A percentile compares a stretch with the other conserved stretches of the same genome.
Conservation (phyloP, 1,140 invertebrate species). For the Hirudo medicinalis region DNA sequence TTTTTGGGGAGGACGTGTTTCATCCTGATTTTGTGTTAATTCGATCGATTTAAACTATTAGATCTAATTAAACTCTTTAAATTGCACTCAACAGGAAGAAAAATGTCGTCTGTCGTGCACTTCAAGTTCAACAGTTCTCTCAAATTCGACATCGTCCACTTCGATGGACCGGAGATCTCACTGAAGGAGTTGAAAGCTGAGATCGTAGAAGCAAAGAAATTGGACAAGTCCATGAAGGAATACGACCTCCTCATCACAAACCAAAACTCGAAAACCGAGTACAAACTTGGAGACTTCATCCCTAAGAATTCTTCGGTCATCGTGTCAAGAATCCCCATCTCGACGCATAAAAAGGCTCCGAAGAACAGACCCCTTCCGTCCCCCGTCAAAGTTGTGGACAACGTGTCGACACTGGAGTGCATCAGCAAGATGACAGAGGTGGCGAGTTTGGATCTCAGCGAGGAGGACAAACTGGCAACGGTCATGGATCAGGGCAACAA, state of each 20-base stretch:
- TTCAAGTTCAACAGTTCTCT: conserved; percentile 5
- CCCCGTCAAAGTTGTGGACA: not conserved
- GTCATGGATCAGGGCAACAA: conserved; percentile 91
- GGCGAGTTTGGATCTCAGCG: conserved; percentile 71
- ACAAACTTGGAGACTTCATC: not conserved
- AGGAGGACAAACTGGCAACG: conserved; percentile 90
- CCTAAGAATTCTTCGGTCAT: not conserved
- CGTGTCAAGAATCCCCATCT: not conserved
- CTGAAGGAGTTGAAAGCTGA: not conserved
- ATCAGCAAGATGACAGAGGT: conserved; percentile 58
- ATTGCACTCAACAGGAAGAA: not conserved
- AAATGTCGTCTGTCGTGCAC: not conserved
- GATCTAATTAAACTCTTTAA: too few relatives aligned
- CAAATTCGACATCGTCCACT: not conserved
- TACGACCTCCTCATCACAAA: not conserved
- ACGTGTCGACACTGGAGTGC: not conserved
- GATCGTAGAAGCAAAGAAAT: not conserved
- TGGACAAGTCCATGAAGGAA: conserved; percentile 1
- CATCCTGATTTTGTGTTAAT: too few relatives aligned
- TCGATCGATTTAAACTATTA: too few relatives aligned
- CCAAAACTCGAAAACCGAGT: not conserved
- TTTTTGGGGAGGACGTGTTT: too few relatives aligned
- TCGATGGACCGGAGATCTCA: not conserved
- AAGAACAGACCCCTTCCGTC: not conserved
- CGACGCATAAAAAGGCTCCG: not conserved